Evolutionary conservation across 2,888 invertebrate genomes (phyloP).

Genomic region (Dicycla oo): DNA sequence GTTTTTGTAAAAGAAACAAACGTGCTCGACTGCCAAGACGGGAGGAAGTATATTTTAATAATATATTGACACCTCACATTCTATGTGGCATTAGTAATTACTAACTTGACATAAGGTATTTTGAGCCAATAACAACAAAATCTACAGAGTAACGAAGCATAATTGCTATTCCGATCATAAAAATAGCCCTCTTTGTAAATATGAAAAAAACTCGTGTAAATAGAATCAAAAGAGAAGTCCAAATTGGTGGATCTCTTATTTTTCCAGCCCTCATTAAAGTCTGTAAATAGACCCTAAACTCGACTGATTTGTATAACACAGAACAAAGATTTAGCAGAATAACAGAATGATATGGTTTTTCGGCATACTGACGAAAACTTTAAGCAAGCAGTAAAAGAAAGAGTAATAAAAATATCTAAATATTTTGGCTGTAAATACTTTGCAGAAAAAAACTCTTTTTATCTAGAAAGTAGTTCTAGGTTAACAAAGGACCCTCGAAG

Average conservation of each 20-base stretch:
- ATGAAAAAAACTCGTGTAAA: slow-evolving; percentile 31
- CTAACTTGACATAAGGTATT: no score
- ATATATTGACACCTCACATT: no score
- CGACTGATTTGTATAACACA: slow-evolving; percentile 7
- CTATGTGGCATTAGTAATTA: no score
- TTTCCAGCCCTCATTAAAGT: slow-evolving; percentile 20
- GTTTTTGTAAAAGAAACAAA: no score
- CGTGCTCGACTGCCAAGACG: no score
- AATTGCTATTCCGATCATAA: slow-evolving; percentile 21
- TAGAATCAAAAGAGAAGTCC: slow-evolving; percentile 12
- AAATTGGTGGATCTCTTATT: slow-evolving; percentile 22
- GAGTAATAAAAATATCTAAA: slow-evolving; percentile 31
- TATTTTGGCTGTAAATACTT: slow-evolving; percentile 40
- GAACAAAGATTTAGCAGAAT: slow-evolving; percentile 19
- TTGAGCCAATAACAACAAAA: no score
- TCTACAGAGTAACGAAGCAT: slow-evolving; percentile 8
- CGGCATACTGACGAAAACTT: slow-evolving; percentile 14
- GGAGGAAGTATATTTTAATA: no score
- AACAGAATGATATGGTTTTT: slow-evolving; percentile 23
- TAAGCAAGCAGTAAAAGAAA: slow-evolving; percentile 19
- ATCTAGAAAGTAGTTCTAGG: slow-evolving; percentile 12
- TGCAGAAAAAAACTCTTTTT: slow-evolving; percentile 21
- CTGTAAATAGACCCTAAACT: slow-evolving; percentile 30
- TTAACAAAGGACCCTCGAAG: neutral
- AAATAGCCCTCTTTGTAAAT: slow-evolving; percentile 36